These are phyloP conservation scores for Psettodes erumei DNA, from an alignment of 2,113 vertebrate genomes.

Conservation along the genomic window DNA sequence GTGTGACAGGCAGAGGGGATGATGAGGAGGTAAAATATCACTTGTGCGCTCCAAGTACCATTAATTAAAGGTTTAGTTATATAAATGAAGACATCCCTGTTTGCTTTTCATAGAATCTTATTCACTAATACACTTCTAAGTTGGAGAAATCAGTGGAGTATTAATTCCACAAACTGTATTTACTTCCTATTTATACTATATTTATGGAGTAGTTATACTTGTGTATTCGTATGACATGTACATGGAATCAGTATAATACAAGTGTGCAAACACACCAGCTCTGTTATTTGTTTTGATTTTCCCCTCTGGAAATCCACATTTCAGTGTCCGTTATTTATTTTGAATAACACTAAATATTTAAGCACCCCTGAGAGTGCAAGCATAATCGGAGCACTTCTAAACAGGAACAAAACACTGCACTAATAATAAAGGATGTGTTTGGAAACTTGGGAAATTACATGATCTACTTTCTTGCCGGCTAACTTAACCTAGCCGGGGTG, in stretches of 20 bases:
- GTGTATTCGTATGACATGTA: not conserved
- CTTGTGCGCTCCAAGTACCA: constrained; percentile 1
- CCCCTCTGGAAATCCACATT: not conserved
- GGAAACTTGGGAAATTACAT: not conserved
- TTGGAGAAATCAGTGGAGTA: not conserved
- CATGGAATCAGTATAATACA: not conserved
- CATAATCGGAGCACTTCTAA: not conserved
- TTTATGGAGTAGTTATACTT: not conserved
- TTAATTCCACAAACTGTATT: not conserved
- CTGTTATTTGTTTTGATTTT: not conserved
- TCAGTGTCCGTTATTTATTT: not conserved
- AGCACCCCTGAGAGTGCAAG: not conserved
- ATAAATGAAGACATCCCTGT: not conserved
- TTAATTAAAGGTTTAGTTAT: constrained; percentile 11
- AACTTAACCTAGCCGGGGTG: not conserved
- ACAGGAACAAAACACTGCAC: not conserved
- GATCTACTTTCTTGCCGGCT: not conserved
- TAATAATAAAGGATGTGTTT: not conserved
- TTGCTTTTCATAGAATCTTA: not conserved
- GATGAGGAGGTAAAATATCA: not conserved
- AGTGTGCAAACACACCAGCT: not conserved
- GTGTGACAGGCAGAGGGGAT: constrained; percentile 3
- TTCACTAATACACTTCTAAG: not conserved
- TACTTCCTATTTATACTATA: not conserved
- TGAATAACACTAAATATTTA: not conserved